phyloP scores from a whole-genome alignment of 2,113 vertebrate species.

The Pica pica region DNA sequence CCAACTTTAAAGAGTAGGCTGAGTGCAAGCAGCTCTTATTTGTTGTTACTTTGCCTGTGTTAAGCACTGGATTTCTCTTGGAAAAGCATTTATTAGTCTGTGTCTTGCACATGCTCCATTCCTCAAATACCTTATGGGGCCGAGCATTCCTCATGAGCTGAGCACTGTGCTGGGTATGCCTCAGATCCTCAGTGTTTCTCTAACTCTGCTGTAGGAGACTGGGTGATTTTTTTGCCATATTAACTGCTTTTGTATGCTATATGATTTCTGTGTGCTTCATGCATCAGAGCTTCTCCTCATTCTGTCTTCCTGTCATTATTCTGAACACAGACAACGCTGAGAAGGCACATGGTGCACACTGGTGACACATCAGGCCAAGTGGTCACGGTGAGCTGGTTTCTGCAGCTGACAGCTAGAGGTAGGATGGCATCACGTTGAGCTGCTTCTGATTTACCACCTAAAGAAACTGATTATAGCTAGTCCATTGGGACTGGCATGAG shows the following conservation, averaged over 20 bases:
- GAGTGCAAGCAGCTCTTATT: not conserved
- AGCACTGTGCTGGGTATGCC: not conserved
- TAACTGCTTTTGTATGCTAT: not conserved
- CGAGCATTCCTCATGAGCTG: not conserved
- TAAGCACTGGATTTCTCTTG: not conserved
- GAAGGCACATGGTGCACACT: not conserved
- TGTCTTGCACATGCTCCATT: not conserved
- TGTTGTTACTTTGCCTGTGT: not conserved
- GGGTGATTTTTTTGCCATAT: not conserved
- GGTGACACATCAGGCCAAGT: not conserved
- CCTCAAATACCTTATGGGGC: not conserved
- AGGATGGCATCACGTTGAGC: not conserved
- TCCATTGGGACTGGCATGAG: not conserved
- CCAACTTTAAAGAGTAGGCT: not conserved
- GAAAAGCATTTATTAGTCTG: not conserved
- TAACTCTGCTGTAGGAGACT: not conserved
- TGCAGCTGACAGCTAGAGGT: not conserved
- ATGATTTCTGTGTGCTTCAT: not conserved
- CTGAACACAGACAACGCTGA: not conserved
- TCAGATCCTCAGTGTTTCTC: not conserved
- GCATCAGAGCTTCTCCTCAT: not conserved
- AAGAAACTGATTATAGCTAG: not conserved
- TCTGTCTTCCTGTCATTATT: not conserved
- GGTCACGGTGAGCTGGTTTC: not conserved
- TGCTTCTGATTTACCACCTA: not conserved